phyloP scores from a whole-genome alignment of 1,140 invertebrate genomes.

The Bombus soroeensis region DNA sequence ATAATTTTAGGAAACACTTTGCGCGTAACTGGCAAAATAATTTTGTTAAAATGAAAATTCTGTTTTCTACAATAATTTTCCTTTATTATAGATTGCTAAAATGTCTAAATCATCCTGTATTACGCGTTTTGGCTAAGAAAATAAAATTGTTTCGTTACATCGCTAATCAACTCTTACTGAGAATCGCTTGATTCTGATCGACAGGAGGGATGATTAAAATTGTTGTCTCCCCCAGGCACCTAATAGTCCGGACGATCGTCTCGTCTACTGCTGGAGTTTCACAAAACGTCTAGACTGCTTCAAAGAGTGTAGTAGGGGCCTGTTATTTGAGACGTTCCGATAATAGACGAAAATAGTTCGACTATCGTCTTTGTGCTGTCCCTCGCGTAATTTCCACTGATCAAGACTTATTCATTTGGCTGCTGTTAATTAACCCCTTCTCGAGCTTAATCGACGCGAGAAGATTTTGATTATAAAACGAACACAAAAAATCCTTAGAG shows the following conservation, averaged over 20 bases:
- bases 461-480: conserved; percentile 52
- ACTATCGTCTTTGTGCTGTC: conserved; percentile 54
- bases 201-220: conserved; percentile 27
- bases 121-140: not conserved
- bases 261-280: not conserved
- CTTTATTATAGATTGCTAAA: not conserved
- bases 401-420: conserved; percentile 77
- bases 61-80: not conserved
- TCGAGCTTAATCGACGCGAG: conserved; percentile 34
- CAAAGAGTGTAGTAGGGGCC: conserved; percentile 21
- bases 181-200: not conserved
- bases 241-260: conserved; percentile 12
- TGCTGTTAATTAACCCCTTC: conserved; percentile 72
- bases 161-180: not conserved
- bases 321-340: conserved; percentile 36
- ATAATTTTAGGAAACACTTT: too few relatives aligned
- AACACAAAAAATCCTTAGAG: not conserved
- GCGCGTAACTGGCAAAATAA: not conserved
- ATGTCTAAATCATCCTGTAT: not conserved
- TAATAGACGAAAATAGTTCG: conserved; percentile 74
- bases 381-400: conserved; percentile 74
- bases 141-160: not conserved
- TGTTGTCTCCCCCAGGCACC: conserved; percentile 1
- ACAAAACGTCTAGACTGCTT: conserved; percentile 13
- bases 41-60: not conserved